Evolutionary conservation across 2,797 vertebrate genomes (phyloP).

Genomic region (Synanceia verrucosa): DNA sequence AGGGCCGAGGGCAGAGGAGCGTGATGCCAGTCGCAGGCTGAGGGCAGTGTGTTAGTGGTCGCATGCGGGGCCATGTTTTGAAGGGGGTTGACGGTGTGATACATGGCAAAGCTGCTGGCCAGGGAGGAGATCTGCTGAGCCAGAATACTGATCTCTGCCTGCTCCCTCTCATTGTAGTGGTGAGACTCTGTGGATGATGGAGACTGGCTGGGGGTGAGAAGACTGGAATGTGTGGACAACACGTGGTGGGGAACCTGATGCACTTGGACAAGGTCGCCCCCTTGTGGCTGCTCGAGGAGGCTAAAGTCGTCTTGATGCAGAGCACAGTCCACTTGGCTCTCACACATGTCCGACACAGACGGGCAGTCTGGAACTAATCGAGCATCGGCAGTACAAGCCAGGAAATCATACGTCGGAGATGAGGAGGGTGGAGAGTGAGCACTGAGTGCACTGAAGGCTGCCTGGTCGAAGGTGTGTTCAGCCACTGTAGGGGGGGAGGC

Average conservation of each 20-base stretch:
- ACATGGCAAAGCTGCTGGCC: slow-evolving; percentile 82
- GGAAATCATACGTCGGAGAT: slow-evolving; percentile 57
- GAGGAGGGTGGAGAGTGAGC: slow-evolving; percentile 44
- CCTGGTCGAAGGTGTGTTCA: slow-evolving; percentile 48
- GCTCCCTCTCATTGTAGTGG: slow-evolving; percentile 74
- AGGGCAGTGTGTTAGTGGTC: background rate
- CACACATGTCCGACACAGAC: slow-evolving; percentile 46
- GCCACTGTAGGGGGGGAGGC: slow-evolving; percentile 20
- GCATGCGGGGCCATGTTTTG: background rate
- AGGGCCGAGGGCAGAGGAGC: background rate
- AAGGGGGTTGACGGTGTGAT: slow-evolving; percentile 35
- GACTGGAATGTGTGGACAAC: slow-evolving; percentile 19
- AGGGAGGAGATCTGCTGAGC: slow-evolving; percentile 87
- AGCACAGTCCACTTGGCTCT: slow-evolving; percentile 49
- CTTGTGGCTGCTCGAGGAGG: slow-evolving; percentile 58
- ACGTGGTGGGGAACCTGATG: slow-evolving; percentile 42
- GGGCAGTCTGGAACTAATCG: slow-evolving; percentile 74
- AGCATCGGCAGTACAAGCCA: slow-evolving; percentile 45
- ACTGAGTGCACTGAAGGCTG: slow-evolving; percentile 12
- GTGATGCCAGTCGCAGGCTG: slow-evolving; percentile 42
- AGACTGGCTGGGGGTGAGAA: slow-evolving; percentile 59
- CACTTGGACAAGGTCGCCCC: slow-evolving; percentile 44
- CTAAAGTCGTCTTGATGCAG: slow-evolving; percentile 72
- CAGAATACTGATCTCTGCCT: slow-evolving; percentile 80
- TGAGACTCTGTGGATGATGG: slow-evolving; percentile 31